Percentiles rank a stretch among this genome's conserved stretches.
phyloP scores from a whole-genome alignment of 2,113 vertebrate species.

The Elephantulus edwardii region DNA sequence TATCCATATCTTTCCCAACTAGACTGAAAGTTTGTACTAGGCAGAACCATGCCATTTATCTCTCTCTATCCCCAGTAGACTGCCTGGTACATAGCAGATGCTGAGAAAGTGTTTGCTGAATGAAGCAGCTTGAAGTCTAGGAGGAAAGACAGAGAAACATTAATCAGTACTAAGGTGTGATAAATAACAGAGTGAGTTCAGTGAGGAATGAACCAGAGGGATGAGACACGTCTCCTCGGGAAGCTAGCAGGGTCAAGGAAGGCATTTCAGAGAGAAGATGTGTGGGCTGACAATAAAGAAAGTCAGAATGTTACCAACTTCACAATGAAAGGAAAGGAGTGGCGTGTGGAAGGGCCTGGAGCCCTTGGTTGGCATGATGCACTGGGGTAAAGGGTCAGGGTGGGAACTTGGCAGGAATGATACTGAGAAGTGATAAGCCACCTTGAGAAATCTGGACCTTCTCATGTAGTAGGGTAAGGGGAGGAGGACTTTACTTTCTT shows the following conservation, averaged over 20 bases:
- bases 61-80: not conserved
- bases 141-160: not conserved
- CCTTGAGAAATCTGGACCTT: not conserved
- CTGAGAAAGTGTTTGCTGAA: not conserved
- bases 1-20: not conserved
- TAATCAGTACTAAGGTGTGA: not conserved
- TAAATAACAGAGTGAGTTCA: not conserved
- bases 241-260: not conserved
- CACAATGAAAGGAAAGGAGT: not conserved
- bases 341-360: not conserved
- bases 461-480: not conserved
- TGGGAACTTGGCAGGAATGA: not conserved
- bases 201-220: not conserved
- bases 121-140: not conserved
- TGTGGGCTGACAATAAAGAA: not conserved
- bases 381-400: not conserved
- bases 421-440: not conserved
- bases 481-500: not conserved
- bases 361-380: rapidly evolving
- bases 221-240: not conserved
- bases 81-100: not conserved
- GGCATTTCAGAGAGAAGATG: not conserved
- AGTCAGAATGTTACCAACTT: not conserved
- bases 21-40: not conserved
- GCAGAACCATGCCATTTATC: not conserved